phyloP scores from a whole-genome alignment of 1,140 invertebrate species.

The Panulirus ornatus region DNA sequence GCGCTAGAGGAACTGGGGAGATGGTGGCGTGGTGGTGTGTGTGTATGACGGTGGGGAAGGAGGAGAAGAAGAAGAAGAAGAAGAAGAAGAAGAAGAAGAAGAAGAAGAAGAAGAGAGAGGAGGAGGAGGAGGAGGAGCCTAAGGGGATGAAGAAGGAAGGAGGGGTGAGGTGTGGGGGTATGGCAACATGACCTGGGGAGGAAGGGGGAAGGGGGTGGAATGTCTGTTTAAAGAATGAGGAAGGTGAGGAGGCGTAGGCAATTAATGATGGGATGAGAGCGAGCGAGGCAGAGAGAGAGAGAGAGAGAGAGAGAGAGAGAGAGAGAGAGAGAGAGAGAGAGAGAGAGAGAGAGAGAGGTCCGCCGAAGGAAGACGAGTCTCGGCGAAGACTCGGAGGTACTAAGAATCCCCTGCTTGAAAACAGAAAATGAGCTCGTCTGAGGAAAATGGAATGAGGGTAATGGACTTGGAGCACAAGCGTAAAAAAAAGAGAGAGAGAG shows the following conservation, averaged over 20 bases:
- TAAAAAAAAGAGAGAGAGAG: too few relatives aligned
- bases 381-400: too few relatives aligned
- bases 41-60: background rate
- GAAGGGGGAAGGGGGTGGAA: background rate
- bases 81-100: too few relatives aligned
- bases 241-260: background rate
- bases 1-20: background rate
- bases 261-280: background rate
- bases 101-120: background rate
- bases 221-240: background rate
- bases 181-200: background rate
- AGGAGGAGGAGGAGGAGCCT: background rate
- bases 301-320: background rate
- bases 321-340: background rate
- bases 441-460: too few relatives aligned
- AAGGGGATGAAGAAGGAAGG: background rate
- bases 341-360: background rate
- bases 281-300: background rate
- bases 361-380: background rate
- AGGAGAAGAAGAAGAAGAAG: background rate
- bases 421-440: too few relatives aligned
- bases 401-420: too few relatives aligned
- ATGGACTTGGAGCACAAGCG: too few relatives aligned
- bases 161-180: background rate
- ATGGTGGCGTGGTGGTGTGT: background rate